Evolutionary conservation across 2,797 vertebrate genomes (phyloP).

Genomic region (Anabas testudineus): DNA sequence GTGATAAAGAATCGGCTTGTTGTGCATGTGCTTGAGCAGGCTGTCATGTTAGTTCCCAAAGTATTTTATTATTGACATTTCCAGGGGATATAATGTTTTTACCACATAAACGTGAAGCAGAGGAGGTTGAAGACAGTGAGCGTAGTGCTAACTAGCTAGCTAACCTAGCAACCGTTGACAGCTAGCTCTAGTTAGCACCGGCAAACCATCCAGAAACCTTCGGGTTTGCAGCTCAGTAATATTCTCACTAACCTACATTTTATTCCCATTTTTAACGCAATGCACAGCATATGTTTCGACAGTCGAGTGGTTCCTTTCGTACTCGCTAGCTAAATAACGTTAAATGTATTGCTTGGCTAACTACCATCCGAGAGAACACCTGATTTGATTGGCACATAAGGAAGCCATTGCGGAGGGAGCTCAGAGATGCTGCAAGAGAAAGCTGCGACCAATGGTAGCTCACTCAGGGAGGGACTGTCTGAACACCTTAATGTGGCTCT

Average conservation of each 20-base stretch:
- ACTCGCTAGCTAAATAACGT: background rate
- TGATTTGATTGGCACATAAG: slow-evolving; percentile 72
- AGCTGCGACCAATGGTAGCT: slow-evolving; percentile 47
- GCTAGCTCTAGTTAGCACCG: slow-evolving; percentile 45
- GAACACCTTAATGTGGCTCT: slow-evolving; percentile 10
- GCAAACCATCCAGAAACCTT: slow-evolving; percentile 13
- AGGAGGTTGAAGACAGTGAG: background rate
- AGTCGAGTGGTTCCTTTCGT: background rate
- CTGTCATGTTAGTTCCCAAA: accelerated
- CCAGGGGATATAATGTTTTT: background rate
- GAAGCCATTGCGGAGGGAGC: slow-evolving; percentile 39
- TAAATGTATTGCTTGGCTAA: slow-evolving; percentile 27
- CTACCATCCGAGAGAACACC: slow-evolving; percentile 63
- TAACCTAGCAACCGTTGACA: slow-evolving; percentile 35
- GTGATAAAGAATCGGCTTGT: background rate
- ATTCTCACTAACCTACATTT: background rate
- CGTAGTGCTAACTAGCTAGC: slow-evolving; percentile 25
- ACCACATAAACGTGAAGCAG: background rate
- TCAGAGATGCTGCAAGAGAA: slow-evolving; percentile 29
- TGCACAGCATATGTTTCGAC: background rate
- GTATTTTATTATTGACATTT: background rate
- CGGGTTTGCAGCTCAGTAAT: background rate
- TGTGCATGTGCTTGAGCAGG: background rate
- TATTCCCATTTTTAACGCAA: background rate
- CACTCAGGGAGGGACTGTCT: slow-evolving; percentile 8